phyloP scores from a whole-genome alignment of 2,888 invertebrate genomes.

The Drosophila subquinaria region DNA sequence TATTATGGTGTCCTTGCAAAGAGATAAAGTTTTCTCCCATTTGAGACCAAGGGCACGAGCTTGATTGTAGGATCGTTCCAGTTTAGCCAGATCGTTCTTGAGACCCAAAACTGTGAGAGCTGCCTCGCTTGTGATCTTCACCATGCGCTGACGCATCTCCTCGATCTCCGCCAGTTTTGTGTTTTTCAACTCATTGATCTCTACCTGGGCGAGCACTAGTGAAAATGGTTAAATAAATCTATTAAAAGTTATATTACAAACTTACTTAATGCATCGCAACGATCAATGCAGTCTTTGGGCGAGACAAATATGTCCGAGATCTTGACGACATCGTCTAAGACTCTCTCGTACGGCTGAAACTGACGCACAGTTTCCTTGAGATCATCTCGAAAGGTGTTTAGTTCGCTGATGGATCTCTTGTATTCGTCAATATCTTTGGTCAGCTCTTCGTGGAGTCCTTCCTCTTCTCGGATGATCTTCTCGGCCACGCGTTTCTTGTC shows the following conservation, averaged over 20 bases:
- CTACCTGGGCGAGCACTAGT: slow-evolving; percentile 84
- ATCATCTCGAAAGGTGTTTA: slow-evolving; percentile 74
- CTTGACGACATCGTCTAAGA: slow-evolving; percentile 82
- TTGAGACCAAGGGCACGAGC: slow-evolving; percentile 77
- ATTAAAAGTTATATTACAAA: no score
- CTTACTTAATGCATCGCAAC: slow-evolving; percentile 85
- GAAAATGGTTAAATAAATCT: background rate
- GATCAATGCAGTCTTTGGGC: slow-evolving; percentile 84
- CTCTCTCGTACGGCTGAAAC: slow-evolving; percentile 82
- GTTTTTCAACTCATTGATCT: slow-evolving; percentile 80
- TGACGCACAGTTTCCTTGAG: slow-evolving; percentile 79
- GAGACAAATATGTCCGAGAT: slow-evolving; percentile 80
- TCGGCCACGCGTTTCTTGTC: slow-evolving; percentile 82
- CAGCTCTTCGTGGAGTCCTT: slow-evolving; percentile 71
- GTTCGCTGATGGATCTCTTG: slow-evolving; percentile 59
- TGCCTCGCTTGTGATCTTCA: slow-evolving; percentile 83
- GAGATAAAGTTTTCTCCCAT: slow-evolving; percentile 83
- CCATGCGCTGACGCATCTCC: slow-evolving; percentile 82
- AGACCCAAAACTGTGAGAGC: slow-evolving; percentile 82
- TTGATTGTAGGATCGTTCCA: slow-evolving; percentile 83
- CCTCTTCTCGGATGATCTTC: slow-evolving; percentile 78
- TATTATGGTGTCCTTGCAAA: slow-evolving; percentile 77
- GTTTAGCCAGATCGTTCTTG: slow-evolving; percentile 82
- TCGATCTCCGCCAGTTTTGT: slow-evolving; percentile 82
- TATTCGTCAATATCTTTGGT: slow-evolving; percentile 69